phyloP scores from a whole-genome alignment of 2,797 vertebrate genomes.

The Sylvia borin region DNA sequence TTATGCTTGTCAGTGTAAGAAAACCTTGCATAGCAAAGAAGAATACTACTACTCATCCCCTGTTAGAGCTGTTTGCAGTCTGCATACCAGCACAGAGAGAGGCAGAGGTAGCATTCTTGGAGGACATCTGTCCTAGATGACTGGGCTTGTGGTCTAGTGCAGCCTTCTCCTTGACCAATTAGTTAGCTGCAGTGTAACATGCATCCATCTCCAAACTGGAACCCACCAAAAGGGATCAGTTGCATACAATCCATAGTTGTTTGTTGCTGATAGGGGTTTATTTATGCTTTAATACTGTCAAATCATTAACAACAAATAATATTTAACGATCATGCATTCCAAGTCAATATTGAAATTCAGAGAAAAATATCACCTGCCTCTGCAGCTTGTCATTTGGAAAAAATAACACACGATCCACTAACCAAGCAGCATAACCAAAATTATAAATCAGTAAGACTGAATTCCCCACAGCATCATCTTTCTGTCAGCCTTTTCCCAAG shows the following conservation, averaged over 20 bases:
- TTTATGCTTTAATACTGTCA: not conserved
- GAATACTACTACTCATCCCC: not conserved
- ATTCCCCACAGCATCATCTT: slow-evolving; percentile 12
- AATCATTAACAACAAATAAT: not conserved
- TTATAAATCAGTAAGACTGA: slow-evolving; percentile 15
- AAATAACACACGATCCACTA: not conserved
- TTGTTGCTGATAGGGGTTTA: not conserved
- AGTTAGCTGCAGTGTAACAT: not conserved
- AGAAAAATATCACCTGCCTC: not conserved
- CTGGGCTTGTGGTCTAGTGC: not conserved
- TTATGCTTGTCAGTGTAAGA: not conserved
- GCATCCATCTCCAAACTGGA: not conserved
- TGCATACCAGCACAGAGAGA: not conserved
- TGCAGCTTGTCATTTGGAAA: slow-evolving; percentile 10
- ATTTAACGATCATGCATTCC: not conserved
- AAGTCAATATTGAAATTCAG: not conserved
- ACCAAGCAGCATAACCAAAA: not conserved
- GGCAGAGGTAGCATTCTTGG: not conserved
- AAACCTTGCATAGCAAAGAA: not conserved
- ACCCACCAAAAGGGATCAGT: not conserved
- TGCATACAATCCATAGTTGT: rapidly evolving
- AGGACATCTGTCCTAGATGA: not conserved
- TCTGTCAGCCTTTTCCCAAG: slow-evolving; percentile 17
- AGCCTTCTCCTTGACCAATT: not conserved
- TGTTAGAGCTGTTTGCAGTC: not conserved